Conservation (phyloP, 1,140 invertebrate species). For the Drosophila pachea region DNA sequence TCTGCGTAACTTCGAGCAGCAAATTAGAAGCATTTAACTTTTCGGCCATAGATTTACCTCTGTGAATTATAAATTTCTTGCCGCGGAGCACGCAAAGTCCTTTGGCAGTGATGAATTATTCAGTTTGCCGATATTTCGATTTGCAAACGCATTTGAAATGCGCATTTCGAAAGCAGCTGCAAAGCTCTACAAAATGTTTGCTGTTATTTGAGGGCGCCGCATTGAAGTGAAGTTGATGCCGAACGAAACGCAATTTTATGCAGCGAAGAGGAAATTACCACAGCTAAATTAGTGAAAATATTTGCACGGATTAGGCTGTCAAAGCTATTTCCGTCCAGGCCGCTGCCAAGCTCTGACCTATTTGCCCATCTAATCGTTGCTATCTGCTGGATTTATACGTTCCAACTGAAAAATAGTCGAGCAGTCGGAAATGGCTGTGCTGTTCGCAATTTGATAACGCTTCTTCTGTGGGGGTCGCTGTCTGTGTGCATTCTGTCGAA, state of each 20-base stretch:
- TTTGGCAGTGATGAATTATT: slow-evolving; percentile 40
- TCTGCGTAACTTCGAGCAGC: too few species aligned
- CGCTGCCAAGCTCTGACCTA: slow-evolving; percentile 40
- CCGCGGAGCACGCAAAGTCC: not conserved
- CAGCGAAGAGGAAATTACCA: slow-evolving; percentile 38
- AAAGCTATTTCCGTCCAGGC: slow-evolving; percentile 59
- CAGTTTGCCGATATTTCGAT: slow-evolving; percentile 16
- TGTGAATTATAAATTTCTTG: too few species aligned
- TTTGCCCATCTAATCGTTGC: slow-evolving; percentile 12
- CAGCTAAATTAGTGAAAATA: slow-evolving; percentile 39
- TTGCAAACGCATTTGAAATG: slow-evolving; percentile 28
- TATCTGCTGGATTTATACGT: slow-evolving; percentile 59
- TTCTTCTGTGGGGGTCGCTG: not conserved
- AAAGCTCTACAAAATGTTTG: not conserved
- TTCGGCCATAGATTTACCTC: too few species aligned
- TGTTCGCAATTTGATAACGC: slow-evolving; percentile 22
- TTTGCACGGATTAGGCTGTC: slow-evolving; percentile 52
- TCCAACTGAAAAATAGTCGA: slow-evolving; percentile 55
- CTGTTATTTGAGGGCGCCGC: slow-evolving; percentile 4
- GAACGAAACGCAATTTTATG: slow-evolving; percentile 1
- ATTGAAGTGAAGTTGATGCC: slow-evolving; percentile 1
- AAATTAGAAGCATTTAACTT: too few species aligned
- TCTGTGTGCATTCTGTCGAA: slow-evolving; percentile 8
- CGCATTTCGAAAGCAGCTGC: not conserved
- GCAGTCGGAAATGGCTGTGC: slow-evolving; percentile 55